Evolutionary conservation across 2,888 invertebrate genomes (phyloP), one percentile per base, ranked within the genome.

Genomic region (Tiliacea citrago): DNA sequence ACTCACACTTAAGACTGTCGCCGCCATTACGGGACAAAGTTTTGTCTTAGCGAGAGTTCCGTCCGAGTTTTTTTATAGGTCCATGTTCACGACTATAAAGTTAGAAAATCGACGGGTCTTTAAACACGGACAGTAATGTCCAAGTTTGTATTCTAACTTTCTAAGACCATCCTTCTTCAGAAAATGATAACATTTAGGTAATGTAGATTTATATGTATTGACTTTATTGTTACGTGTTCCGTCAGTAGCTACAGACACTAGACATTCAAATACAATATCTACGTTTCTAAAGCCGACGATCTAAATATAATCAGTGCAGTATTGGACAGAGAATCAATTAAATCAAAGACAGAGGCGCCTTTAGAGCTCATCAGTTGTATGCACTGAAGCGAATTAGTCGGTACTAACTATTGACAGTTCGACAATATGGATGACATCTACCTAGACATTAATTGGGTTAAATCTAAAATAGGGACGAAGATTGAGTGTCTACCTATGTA

Each of bases 361-460:
- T 42, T 29, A 18, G 21, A 53, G 29, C 51, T 45, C 51, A 10
- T 35, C 45, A 61, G 2, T 51, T 24, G 21, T 47, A 51, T 16
- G 51, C 51, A 53, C 45, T 53, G 35, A 35, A 51, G 24, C 45
- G 35, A 21, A 61, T 74, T 74, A 35, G 51, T n/a, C n/a, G n/a
- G n/a, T 16, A 35, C 21, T 35, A 13, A 49, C 24, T 51, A 73
- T 49, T 58, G 35, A n/a, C 24, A 35, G 18, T 1, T 18, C 7
- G 5, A 18, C 68, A 18, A 18, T 55, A 55, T 68, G n/a, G 45
- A 29, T 1, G 68, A 18, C 39, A 18, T 60, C 35, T 61, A 6
- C 2, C 6, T 18, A 4, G 12, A 42, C 18, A 13, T 35, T 45
- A 35, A 61, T 45, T 45, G 45, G 16, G 12, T 74, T 53, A 18